Conservation (phyloP, 2,113 vertebrate species). For the Erythrocercus mccallii region DNA sequence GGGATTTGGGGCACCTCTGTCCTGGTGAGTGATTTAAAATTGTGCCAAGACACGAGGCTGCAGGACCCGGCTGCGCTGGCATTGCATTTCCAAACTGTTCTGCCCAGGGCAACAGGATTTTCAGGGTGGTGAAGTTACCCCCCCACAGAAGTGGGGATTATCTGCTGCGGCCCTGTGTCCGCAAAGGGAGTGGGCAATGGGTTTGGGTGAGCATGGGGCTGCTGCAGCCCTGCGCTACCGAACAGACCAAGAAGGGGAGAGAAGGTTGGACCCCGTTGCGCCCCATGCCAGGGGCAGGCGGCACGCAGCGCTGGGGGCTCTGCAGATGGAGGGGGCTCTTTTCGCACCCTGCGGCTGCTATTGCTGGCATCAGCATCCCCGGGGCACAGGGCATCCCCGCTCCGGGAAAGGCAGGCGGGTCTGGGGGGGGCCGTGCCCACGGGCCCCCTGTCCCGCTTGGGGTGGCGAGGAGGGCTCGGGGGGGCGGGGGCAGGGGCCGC, state of each 20-base stretch:
- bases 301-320: not conserved
- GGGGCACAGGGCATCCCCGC: not conserved
- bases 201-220: not conserved
- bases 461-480: not conserved
- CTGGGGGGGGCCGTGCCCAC: not conserved
- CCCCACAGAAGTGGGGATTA: rapidly evolving
- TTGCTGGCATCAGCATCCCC: not conserved
- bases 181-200: rapidly evolving
- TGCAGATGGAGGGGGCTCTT: not conserved
- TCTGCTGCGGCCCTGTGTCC: not conserved
- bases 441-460: not conserved
- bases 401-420: not conserved
- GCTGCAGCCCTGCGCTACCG: not conserved
- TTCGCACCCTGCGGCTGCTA: rapidly evolving
- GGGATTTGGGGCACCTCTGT: not conserved
- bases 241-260: too few species aligned
- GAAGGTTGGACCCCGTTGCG: rapidly evolving
- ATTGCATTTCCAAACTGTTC: rapidly evolving
- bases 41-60: not conserved
- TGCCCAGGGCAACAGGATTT: not conserved
- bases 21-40: not conserved
- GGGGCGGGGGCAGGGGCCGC: not conserved
- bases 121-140: not conserved
- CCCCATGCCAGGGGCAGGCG: not conserved
- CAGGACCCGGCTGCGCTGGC: not conserved